Evolutionary conservation across 2,888 invertebrate species (phyloP).

Genomic region (Drosophila neutralis): DNA sequence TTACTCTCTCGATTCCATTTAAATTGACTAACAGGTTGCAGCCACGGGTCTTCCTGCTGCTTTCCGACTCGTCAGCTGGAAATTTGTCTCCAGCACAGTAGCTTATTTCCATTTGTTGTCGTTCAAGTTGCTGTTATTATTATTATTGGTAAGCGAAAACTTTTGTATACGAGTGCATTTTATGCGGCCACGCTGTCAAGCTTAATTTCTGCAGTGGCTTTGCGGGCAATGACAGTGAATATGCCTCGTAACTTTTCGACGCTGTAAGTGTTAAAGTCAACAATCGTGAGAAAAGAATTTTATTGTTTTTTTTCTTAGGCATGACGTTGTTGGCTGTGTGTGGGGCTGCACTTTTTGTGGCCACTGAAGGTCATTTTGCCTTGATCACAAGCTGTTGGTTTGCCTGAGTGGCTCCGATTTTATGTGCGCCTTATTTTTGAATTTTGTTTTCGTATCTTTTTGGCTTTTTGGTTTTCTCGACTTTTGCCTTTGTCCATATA

Average conservation of each 20-base stretch:
- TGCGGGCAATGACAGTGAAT: slow-evolving; percentile 75
- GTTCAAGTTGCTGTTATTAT: slow-evolving; percentile 27
- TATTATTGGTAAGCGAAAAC: slow-evolving; percentile 42
- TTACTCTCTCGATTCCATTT: slow-evolving; percentile 59
- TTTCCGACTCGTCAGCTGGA: slow-evolving; percentile 43
- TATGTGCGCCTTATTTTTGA: slow-evolving; percentile 66
- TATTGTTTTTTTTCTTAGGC: slow-evolving; percentile 65
- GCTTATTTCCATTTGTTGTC: slow-evolving; percentile 56
- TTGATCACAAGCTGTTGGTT: slow-evolving; percentile 47
- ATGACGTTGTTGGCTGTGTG: slow-evolving; percentile 44
- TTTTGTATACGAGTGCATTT: slow-evolving; percentile 51
- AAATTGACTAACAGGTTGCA: slow-evolving; percentile 44
- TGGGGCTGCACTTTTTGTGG: slow-evolving; percentile 61
- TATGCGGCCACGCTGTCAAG: slow-evolving; percentile 52
- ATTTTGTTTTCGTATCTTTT: slow-evolving; percentile 64
- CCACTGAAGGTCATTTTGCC: slow-evolving; percentile 73
- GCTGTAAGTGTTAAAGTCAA: slow-evolving; percentile 81
- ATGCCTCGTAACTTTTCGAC: slow-evolving; percentile 64
- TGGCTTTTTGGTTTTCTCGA: slow-evolving; percentile 39
- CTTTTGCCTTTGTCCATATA: slow-evolving; percentile 47
- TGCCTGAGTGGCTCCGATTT: slow-evolving; percentile 68
- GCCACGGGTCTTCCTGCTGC: slow-evolving; percentile 35
- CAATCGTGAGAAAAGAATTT: slow-evolving; percentile 83
- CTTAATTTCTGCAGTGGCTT: slow-evolving; percentile 58
- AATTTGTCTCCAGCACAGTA: slow-evolving; percentile 69